Evolutionary conservation across 2,797 vertebrate species (phyloP).

Genomic region (Crypturellus tataupa): DNA sequence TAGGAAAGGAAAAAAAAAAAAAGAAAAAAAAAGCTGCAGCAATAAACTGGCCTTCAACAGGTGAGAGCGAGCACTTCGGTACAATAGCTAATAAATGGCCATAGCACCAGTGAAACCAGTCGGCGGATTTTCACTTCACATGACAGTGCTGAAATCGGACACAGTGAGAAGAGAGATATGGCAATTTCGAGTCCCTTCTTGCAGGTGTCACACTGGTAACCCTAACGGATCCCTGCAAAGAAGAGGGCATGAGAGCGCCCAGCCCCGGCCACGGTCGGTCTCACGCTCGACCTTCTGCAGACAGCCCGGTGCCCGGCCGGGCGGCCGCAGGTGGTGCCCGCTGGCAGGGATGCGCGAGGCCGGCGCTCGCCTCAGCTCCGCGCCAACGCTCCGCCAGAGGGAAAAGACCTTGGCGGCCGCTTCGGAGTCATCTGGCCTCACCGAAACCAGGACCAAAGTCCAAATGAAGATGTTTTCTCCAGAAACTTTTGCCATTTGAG

Average conservation of each 20-base stretch:
- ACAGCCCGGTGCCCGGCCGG: too few relatives aligned
- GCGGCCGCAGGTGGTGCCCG: neutral
- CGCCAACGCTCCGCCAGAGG: neutral
- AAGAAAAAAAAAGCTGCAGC: neutral
- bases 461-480: neutral
- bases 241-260: neutral
- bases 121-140: neutral
- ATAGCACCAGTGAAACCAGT: neutral
- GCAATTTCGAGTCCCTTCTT: neutral
- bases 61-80: neutral
- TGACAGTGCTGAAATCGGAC: neutral
- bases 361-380: neutral
- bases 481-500: neutral
- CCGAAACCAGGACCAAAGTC: neutral
- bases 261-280: neutral
- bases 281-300: accelerated
- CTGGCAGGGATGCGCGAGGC: neutral
- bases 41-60: neutral
- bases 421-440: neutral
- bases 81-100: neutral
- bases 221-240: neutral
- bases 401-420: neutral
- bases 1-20: neutral
- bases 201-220: neutral
- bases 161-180: neutral